phyloP scores from a whole-genome alignment of 2,797 vertebrate genomes.

The Sarcoramphus papa region DNA sequence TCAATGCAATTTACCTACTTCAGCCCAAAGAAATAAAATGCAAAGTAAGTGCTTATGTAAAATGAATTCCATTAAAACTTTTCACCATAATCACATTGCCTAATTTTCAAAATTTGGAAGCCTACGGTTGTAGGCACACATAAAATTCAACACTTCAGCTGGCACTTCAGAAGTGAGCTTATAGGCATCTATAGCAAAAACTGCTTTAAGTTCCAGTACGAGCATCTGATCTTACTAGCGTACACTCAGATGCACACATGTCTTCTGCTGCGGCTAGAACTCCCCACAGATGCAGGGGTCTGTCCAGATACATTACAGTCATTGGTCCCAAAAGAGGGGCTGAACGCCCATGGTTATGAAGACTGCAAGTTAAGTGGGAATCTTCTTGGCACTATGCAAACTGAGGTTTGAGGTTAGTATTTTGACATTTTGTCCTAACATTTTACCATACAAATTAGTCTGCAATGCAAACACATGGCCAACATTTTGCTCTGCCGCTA shows the following conservation, averaged over 20 bases:
- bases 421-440: not conserved
- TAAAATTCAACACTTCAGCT: not conserved
- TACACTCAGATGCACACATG: rapidly evolving
- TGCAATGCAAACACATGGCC: not conserved
- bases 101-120: not conserved
- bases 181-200: not conserved
- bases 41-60: not conserved
- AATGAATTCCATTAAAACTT: not conserved
- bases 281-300: not conserved
- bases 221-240: not conserved
- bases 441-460: not conserved
- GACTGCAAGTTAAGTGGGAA: not conserved
- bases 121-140: not conserved
- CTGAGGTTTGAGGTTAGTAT: not conserved
- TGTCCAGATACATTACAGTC: not conserved
- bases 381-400: not conserved
- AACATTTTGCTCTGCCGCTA: not conserved
- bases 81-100: not conserved
- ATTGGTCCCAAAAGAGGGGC: not conserved
- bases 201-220: not conserved
- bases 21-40: not conserved
- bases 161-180: not conserved
- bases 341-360: not conserved
- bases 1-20: not conserved
- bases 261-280: not conserved